A percentile compares a stretch with the other conserved stretches of the same genome.
phyloP scores from a whole-genome alignment of 2,113 vertebrate species.

The Microtus oregoni region DNA sequence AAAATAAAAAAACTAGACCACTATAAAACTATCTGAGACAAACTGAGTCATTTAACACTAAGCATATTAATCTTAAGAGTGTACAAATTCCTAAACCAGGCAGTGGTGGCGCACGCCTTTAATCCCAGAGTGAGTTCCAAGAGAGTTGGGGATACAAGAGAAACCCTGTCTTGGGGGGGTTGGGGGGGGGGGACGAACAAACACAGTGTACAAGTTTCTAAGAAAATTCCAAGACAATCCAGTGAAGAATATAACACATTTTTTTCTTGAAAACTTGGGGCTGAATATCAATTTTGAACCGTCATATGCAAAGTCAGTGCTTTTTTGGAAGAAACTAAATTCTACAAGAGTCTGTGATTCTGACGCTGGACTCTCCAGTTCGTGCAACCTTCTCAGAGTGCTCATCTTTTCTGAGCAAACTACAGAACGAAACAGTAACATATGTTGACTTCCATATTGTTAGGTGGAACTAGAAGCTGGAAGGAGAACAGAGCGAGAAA shows the following conservation, averaged over 20 bases:
- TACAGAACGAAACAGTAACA: not conserved
- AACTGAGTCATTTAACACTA: slow-evolving; percentile 17
- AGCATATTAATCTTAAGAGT: slow-evolving; percentile 6
- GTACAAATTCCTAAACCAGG: too few relatives aligned
- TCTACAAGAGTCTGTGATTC: not conserved
- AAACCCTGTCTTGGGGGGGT: too few relatives aligned
- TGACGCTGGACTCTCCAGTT: slow-evolving; percentile 5
- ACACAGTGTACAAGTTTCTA: slow-evolving; percentile 2
- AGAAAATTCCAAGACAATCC: slow-evolving; percentile 19
- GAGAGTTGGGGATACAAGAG: too few relatives aligned
- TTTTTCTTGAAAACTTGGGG: not conserved
- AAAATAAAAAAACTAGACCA: not conserved
- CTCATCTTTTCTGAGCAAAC: not conserved
- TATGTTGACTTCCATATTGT: not conserved
- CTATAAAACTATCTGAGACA: not conserved
- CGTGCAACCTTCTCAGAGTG: not conserved
- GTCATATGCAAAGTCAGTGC: not conserved
- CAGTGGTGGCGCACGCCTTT: too few relatives aligned
- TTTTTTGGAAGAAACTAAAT: not conserved
- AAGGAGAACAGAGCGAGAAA: not conserved
- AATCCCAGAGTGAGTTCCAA: too few relatives aligned
- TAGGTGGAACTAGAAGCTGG: not conserved
- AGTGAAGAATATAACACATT: not conserved
- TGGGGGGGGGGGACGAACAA: too few relatives aligned
- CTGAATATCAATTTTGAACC: not conserved